phyloP scores from a whole-genome alignment of 2,888 invertebrate species.

The Cremastinae sp. region DNA sequence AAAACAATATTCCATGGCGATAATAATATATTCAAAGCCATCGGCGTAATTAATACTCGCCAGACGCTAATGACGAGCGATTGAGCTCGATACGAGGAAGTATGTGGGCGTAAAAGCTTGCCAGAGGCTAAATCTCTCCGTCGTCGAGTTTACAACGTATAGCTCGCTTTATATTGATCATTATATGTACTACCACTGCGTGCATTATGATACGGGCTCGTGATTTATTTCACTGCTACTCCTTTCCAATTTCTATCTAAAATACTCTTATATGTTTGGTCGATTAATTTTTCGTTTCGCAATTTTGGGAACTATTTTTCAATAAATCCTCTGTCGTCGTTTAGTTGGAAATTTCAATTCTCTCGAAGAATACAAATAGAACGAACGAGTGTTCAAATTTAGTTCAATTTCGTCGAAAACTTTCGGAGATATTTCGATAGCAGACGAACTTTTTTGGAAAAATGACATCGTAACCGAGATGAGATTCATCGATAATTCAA shows the following conservation, averaged over 20 bases:
- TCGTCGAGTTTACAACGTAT: not conserved
- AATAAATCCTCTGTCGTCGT: too few species aligned
- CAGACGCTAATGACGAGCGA: slow-evolving; percentile 60
- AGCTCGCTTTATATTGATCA: slow-evolving; percentile 30
- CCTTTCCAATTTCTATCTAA: not conserved
- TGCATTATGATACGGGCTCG: slow-evolving; percentile 8
- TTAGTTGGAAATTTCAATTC: too few species aligned
- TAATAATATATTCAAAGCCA: slow-evolving; percentile 53
- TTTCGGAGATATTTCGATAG: too few species aligned
- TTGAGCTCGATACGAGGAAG: slow-evolving; percentile 54
- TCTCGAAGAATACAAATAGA: too few species aligned
- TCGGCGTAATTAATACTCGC: slow-evolving; percentile 61
- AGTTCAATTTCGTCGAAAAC: too few species aligned
- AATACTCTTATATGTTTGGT: too few species aligned
- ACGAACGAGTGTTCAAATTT: too few species aligned
- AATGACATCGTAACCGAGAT: not conserved
- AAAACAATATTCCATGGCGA: slow-evolving; percentile 23
- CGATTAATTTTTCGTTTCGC: too few species aligned
- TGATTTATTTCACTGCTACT: not conserved
- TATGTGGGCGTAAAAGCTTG: slow-evolving; percentile 54
- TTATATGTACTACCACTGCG: slow-evolving; percentile 16
- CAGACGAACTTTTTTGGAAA: too few species aligned
- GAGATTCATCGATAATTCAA: slow-evolving; percentile 19
- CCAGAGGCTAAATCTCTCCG: slow-evolving; percentile 42
- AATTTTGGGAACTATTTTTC: too few species aligned